Percentiles rank a stretch among this genome's conserved stretches.
Conservation (phyloP, 2,113 vertebrate genomes). For the Neolamprologus longior region DNA sequence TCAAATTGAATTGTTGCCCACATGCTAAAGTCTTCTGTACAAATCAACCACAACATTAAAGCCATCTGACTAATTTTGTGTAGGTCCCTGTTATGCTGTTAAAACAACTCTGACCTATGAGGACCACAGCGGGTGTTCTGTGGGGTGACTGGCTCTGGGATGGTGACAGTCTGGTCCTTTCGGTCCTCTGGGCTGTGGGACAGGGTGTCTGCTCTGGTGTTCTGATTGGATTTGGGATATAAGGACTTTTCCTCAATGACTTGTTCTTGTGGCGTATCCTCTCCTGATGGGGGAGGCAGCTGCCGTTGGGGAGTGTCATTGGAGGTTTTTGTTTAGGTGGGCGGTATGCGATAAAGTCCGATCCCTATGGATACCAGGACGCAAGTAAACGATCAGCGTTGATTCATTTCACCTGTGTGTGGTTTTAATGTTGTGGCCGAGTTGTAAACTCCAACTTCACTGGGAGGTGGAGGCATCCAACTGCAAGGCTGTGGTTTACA, state of each 20-base stretch:
- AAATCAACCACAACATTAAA: neutral
- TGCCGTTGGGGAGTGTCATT: neutral
- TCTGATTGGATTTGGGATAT: neutral
- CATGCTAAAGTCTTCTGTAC: neutral
- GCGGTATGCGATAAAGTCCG: neutral
- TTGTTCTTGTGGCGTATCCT: neutral
- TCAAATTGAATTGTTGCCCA: neutral
- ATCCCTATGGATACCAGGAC: rapidly evolving
- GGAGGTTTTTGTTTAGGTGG: rapidly evolving
- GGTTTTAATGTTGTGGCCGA: neutral
- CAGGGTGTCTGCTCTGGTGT: neutral
- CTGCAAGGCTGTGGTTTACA: neutral
- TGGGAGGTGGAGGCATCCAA: neutral
- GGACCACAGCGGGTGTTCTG: rapidly evolving
- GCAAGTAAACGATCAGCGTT: rapidly evolving
- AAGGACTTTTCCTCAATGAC: neutral
- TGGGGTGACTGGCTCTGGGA: neutral
- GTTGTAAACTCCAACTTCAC: neutral
- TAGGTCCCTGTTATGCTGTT: neutral
- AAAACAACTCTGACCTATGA: neutral
- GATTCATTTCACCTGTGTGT: neutral
- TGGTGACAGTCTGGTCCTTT: neutral
- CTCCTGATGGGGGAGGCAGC: neutral
- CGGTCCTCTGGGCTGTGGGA: rapidly evolving
- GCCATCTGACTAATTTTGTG: neutral